Evolutionary conservation across 2,113 vertebrate species (phyloP).

Genomic region (Machaerirhynchus nigripectus): DNA sequence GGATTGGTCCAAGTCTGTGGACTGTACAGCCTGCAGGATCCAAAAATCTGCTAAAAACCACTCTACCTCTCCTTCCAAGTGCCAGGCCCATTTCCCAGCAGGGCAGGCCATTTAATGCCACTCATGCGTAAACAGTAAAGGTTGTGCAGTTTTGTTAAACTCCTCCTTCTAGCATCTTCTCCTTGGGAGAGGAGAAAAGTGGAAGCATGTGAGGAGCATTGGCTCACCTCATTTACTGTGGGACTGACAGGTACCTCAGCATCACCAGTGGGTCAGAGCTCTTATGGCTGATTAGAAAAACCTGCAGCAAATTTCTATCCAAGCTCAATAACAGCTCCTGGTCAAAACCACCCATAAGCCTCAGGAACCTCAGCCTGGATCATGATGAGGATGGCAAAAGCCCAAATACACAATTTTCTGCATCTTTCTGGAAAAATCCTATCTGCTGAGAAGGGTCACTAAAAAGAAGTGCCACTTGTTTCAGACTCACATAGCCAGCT

Average conservation of each 20-base stretch:
- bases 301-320: not conserved
- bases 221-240: not conserved
- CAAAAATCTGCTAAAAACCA: not conserved
- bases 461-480: not conserved
- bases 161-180: not conserved
- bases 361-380: not conserved
- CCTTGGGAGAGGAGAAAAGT: not conserved
- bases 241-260: not conserved
- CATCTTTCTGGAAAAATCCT: not conserved
- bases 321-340: not conserved
- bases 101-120: not conserved
- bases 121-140: not conserved
- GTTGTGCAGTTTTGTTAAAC: not conserved
- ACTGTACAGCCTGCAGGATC: not conserved
- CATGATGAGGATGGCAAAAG: not conserved
- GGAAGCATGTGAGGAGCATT: not conserved
- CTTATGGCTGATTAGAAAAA: not conserved
- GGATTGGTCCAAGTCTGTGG: not conserved
- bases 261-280: not conserved
- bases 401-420: not conserved
- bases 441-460: not conserved
- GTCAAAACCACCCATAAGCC: not conserved
- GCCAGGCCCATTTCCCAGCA: not conserved
- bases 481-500: not conserved
- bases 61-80: not conserved